Base-by-base conservation (phyloP, 2,113 vertebrate species). In the Salminus brasiliensis region DNA sequence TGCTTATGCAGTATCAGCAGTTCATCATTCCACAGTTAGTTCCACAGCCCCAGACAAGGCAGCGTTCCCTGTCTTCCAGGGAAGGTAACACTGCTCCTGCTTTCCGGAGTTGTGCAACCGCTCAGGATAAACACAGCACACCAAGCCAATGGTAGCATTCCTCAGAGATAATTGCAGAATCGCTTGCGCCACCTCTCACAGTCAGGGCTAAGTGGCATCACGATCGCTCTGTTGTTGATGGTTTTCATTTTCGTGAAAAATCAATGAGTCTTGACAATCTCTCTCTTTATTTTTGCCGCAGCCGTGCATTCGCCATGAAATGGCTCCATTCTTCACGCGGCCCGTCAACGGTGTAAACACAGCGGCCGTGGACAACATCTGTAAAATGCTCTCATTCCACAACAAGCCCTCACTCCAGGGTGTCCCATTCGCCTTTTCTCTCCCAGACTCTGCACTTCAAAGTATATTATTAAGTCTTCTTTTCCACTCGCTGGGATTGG, bases 261-360 rank as follows among this genome's bases (percentile, higher is more conserved):
- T 87, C 81, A 83, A 76, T 74, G 70, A 43, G 59, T 79, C 67
- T 69, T 88, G 87, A 87, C 83, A 66, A 67, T 69, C 60, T 79
- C 74, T 82, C 62, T 78, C 66, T 86, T 80, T 78, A 74, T 49
- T 78, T 76, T 73, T 32, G 25, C 39, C 65, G 39, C 67, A 68
- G 72, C 39, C 70, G 67, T 43, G 76, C 70, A 78, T 78, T 79
- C 75, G 81, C 82, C 80, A 80, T 72, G 76, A 84, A 83, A 77
- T 25, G 63, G 67, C 73, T 74, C 23, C 72, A 81, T 89, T 80
- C 52, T 85, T 86, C 85, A 90, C 79, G 78, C 66, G 66, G 3
- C 21, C 81, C 74, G 88, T 80, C 81, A 79, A 57, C 65, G 43
- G 71, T 30, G 8, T 39, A 43, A 36, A 45, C 52, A 70, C 47